A percentile compares a stretch with the other conserved stretches of the same genome.
phyloP scores from a whole-genome alignment of 2,888 invertebrate species.

The Agrochola lychnidis region DNA sequence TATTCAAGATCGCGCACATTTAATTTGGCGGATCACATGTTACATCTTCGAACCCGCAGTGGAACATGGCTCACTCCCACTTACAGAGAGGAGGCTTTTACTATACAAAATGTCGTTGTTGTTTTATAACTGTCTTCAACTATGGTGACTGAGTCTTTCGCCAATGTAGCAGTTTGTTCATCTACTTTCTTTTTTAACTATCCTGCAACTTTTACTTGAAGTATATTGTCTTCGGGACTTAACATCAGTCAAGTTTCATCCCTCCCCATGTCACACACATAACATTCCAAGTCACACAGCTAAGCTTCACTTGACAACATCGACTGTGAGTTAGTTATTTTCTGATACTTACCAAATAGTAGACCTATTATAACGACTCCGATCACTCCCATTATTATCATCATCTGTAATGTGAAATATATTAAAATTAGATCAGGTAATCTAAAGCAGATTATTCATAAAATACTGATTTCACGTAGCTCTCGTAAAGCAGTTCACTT shows the following conservation, averaged over 20 bases:
- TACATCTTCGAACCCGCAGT: not conserved
- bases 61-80: not conserved
- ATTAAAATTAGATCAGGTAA: not conserved
- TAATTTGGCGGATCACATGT: not conserved
- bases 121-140: not conserved
- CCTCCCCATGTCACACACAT: slow-evolving; percentile 30
- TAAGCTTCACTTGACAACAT: slow-evolving; percentile 73
- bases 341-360: slow-evolving; percentile 94
- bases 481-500: too few species aligned
- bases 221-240: not conserved
- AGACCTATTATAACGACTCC: slow-evolving; percentile 95
- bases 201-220: not conserved
- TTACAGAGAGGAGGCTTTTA: not conserved
- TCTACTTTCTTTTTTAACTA: not conserved
- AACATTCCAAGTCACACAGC: slow-evolving; percentile 57
- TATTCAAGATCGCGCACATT: too few species aligned
- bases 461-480: not conserved
- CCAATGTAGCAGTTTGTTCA: not conserved
- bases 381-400: slow-evolving; percentile 97
- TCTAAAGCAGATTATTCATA: not conserved
- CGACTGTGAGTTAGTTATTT: slow-evolving; percentile 50
- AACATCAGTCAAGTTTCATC: slow-evolving; percentile 46
- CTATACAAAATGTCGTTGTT: not conserved
- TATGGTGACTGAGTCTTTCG: not conserved
- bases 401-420: slow-evolving; percentile 92